Percentiles rank a stretch among this genome's conserved stretches.
phyloP scores from a whole-genome alignment of 2,797 vertebrate genomes.

The Diceros bicornis region DNA sequence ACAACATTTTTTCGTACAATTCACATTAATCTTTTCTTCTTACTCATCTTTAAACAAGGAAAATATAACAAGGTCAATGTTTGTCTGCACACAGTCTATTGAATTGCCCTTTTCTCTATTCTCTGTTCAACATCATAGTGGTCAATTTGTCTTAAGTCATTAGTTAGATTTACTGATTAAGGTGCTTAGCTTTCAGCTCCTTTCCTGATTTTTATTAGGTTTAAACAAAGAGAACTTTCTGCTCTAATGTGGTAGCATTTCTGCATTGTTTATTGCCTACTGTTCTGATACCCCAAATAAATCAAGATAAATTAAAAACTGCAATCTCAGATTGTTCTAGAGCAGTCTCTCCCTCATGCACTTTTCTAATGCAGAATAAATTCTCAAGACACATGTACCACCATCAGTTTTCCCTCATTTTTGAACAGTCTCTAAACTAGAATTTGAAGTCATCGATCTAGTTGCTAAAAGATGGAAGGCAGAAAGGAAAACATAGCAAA shows the following conservation, averaged over 20 bases:
- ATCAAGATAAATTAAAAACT: background rate
- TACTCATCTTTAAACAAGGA: background rate
- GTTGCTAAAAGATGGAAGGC: background rate
- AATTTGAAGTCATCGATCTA: background rate
- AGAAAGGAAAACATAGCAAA: background rate
- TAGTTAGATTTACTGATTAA: background rate
- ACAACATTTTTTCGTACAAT: background rate
- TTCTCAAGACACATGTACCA: background rate
- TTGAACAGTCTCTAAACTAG: background rate
- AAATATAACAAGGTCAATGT: background rate
- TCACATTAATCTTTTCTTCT: background rate
- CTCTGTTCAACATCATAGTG: background rate
- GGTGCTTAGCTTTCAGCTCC: background rate
- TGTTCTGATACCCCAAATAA: background rate
- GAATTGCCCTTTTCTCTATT: background rate
- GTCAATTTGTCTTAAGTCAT: background rate
- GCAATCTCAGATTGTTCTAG: too few species aligned
- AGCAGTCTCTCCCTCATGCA: background rate
- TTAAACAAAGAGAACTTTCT: background rate
- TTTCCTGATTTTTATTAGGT: background rate
- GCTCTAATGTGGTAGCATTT: background rate
- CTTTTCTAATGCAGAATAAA: background rate
- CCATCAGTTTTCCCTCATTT: background rate
- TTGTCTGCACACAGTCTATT: background rate
- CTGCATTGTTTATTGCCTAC: background rate